phyloP scores from a whole-genome alignment of 1,140 invertebrate species.

The Drosophila miranda region DNA sequence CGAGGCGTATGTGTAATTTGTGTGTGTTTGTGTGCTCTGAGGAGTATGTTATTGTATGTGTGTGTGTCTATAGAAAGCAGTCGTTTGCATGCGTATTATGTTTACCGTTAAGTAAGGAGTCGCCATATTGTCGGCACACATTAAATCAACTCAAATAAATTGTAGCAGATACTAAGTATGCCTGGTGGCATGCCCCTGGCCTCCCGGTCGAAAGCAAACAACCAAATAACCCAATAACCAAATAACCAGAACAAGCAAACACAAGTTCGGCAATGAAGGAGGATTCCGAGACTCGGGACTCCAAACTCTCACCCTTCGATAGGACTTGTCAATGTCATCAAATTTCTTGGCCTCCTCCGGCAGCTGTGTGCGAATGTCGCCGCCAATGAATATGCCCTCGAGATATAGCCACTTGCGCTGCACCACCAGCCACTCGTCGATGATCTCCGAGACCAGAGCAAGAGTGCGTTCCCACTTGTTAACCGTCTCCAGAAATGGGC shows the following conservation, averaged over 20 bases:
- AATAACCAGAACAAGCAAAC: constrained; percentile 54
- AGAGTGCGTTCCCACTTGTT: constrained; percentile 93
- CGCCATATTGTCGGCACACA: constrained; percentile 79
- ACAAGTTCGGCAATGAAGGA: not conserved
- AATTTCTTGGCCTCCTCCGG: constrained; percentile 95
- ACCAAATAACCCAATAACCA: constrained; percentile 31
- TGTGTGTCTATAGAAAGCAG: constrained; percentile 42
- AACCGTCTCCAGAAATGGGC: constrained; percentile 90
- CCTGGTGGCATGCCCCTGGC: not conserved
- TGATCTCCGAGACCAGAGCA: constrained; percentile 91
- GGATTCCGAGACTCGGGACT: constrained; percentile 16
- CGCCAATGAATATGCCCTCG: constrained; percentile 94
- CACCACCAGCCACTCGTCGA: constrained; percentile 92
- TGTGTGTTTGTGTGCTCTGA: constrained; percentile 4
- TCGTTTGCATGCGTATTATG: constrained; percentile 80
- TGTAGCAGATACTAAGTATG: constrained; percentile 62
- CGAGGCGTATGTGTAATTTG: constrained; percentile 63
- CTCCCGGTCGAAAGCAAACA: constrained; percentile 29
- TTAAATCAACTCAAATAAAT: constrained; percentile 80
- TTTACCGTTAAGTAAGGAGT: constrained; percentile 81
- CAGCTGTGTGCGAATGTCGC: constrained; percentile 92
- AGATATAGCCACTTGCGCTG: constrained; percentile 95
- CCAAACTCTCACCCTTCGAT: constrained; percentile 85
- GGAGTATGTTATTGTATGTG: constrained; percentile 2
- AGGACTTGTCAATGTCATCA: constrained; percentile 92